Evolutionary conservation across 1,140 invertebrate genomes (phyloP).

Genomic region (Drosophila mayri): DNA sequence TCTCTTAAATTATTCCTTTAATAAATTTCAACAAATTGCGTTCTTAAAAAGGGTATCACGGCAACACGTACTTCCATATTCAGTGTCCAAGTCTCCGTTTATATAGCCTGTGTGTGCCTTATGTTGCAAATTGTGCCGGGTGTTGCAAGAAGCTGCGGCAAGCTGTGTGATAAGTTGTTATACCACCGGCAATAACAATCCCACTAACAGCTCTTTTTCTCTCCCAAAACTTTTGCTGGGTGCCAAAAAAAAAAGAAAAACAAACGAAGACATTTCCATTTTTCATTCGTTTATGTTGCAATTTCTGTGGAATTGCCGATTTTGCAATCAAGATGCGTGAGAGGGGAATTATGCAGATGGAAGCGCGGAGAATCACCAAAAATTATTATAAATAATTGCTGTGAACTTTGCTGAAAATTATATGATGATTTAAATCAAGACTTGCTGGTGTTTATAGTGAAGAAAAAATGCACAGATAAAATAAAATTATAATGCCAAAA

Average conservation of each 20-base stretch:
- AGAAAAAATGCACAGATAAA: not conserved
- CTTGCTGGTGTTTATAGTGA: not conserved
- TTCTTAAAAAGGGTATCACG: not conserved
- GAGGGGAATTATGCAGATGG: constrained; percentile 36
- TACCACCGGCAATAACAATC: constrained; percentile 39
- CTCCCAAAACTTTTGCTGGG: constrained; percentile 6
- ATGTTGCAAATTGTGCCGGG: constrained; percentile 43
- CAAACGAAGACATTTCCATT: constrained; percentile 31
- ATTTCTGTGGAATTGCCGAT: constrained; percentile 34
- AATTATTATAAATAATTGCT: constrained; percentile 24
- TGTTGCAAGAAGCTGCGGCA: constrained; percentile 53
- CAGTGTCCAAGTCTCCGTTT: constrained; percentile 5
- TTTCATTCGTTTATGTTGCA: constrained; percentile 45
- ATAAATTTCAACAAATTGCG: not conserved
- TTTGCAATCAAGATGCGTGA: constrained; percentile 44
- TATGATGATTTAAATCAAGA: not conserved
- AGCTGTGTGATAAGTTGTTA: constrained; percentile 48
- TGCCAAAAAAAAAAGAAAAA: constrained; percentile 17
- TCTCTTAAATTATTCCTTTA: no score
- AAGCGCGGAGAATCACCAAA: constrained; percentile 6
- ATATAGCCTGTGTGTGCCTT: constrained; percentile 1
- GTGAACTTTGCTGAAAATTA: not conserved
- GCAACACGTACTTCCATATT: constrained; percentile 13
- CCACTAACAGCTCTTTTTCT: constrained; percentile 29
- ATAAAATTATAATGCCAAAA: no score